Percentiles rank a stretch among this genome's conserved stretches.
phyloP scores from a whole-genome alignment of 1,140 invertebrate species.

The Drosophila sturtevanti region DNA sequence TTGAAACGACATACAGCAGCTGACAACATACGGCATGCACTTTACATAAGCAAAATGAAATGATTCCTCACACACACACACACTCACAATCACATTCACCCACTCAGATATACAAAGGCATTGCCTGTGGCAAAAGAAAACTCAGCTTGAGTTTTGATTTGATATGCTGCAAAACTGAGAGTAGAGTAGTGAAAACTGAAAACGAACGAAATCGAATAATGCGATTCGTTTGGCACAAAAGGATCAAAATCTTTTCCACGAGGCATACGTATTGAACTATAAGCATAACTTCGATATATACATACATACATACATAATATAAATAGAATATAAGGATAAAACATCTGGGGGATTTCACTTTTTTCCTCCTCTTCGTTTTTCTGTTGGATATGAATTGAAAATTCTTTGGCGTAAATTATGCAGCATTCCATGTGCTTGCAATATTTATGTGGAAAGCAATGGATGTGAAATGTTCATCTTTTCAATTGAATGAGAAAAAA shows the following conservation, averaged over 20 bases:
- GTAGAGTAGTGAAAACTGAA: slow-evolving; percentile 36
- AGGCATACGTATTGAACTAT: slow-evolving; percentile 42
- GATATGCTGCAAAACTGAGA: slow-evolving; percentile 46
- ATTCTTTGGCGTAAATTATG: slow-evolving; percentile 61
- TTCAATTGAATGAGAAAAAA: not conserved
- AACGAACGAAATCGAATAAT: slow-evolving; percentile 64
- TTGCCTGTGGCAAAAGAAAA: slow-evolving; percentile 27
- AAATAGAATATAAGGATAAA: not conserved
- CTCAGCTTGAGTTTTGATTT: slow-evolving; percentile 60
- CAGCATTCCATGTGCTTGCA: slow-evolving; percentile 37
- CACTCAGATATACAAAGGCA: slow-evolving; percentile 16
- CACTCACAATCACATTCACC: not conserved
- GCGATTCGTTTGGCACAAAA: slow-evolving; percentile 33
- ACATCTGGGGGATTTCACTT: slow-evolving; percentile 1
- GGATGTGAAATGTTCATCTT: not conserved
- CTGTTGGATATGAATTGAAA: slow-evolving; percentile 26
- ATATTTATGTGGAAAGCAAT: slow-evolving; percentile 33
- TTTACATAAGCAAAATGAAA: slow-evolving; percentile 57
- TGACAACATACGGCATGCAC: slow-evolving; percentile 31
- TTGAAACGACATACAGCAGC: slow-evolving; percentile 62
- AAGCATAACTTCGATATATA: slow-evolving; percentile 41
- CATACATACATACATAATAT: not conserved
- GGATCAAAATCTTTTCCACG: slow-evolving; percentile 34
- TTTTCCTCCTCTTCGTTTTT: not conserved
- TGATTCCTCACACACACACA: slow-evolving; percentile 25